Evolutionary conservation across 1,140 invertebrate species (phyloP), one percentile per base, ranked within the genome.

Genomic region (Spodoptera frugiperda): DNA sequence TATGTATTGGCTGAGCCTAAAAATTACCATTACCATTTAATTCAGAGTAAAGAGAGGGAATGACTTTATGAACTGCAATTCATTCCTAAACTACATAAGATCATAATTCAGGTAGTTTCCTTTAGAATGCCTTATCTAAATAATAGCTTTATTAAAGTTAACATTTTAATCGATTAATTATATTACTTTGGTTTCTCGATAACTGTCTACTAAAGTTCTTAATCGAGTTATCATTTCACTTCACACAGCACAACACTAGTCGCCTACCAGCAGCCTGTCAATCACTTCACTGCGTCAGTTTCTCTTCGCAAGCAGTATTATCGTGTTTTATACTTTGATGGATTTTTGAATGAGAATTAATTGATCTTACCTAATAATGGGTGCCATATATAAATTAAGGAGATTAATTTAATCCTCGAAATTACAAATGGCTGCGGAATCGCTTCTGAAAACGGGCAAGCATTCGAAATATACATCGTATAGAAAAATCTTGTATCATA

Each of bases 401-500:
- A 82, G 86, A 85, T 82, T 87, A 87, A 87, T 87, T 86, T 89
- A 91, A 89, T 87, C 80, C 76, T 82, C 76, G 84, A 86, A 86
- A 84, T 86, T 82, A 93, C 92, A 93, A 93, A 94, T 94, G 92
- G 92, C 91, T 91, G 84, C 88, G 84, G 90, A 91, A 81, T 87
- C 82, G 84, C 84, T 89, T 71, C 77, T 92, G 80, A 93, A 92
- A 92, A 86, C 90, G 83, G 89, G 86, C 84, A 94, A 89, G 85
- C 87, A 94, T 82, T 87, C 87, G 79, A 93, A 93, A 84, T 91
- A 91, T 91, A 89, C 80, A 89, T 91, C 92, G 84, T 93, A 94
- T 89, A 93, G 90, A 78, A 92, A 91, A 84, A 91, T 94, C 84
- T 85, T 92, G 83, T 94, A 95, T 89, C 94, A 94, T 91, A 94